Base-by-base conservation (phyloP, 2,113 vertebrate genomes). In the Odobenus rosmarus region DNA sequence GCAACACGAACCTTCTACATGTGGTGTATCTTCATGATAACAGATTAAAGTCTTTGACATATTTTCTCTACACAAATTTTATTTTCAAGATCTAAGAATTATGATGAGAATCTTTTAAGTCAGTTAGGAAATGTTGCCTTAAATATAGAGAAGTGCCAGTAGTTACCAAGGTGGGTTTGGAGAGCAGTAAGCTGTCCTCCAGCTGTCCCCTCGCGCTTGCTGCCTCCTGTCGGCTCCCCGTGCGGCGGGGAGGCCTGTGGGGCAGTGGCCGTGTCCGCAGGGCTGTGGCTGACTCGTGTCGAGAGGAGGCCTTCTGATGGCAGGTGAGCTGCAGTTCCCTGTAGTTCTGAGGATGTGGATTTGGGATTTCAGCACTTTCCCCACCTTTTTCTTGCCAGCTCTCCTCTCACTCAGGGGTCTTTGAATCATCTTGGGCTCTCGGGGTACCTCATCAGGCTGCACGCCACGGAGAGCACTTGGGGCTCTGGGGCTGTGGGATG, bases 401-500 rank as follows among this genome's bases (percentile, higher is more conserved):
- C 39, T 26, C 49, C 14, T 14, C 2, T 10, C 28, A 57, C 53
- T 23, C 2, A 3, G 11, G 36, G 46, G 14, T 36, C 46, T 57
- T 9, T 3, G 61, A 5, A 4, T n/a, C 15, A 0, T 13, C 9
- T 2, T 26, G 53, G 94, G 28, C 80, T 59, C 59, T 14, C 1
- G 7, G 49, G 31, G 53, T 3, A 1, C 21, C 57, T 72, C 0
- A 0, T 24, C 5, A 6, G 5, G 18, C 57, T 15, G 26, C 19
- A 39, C 15, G n/a, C 36, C 57, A 3, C 0, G 0, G 57, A 51
- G 59, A 57, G 59, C 71, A 1, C 51, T 42, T 13, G 49, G 62
- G 15, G 3, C 79, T 26, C 14, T 0, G 13, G 67, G 42, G 3
- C 79, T 26, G 23, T 0, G 13, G 67, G 42, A 49, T 10, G 36